Conservation (phyloP, 1,140 invertebrate genomes). For the Antheraea mylitta region DNA sequence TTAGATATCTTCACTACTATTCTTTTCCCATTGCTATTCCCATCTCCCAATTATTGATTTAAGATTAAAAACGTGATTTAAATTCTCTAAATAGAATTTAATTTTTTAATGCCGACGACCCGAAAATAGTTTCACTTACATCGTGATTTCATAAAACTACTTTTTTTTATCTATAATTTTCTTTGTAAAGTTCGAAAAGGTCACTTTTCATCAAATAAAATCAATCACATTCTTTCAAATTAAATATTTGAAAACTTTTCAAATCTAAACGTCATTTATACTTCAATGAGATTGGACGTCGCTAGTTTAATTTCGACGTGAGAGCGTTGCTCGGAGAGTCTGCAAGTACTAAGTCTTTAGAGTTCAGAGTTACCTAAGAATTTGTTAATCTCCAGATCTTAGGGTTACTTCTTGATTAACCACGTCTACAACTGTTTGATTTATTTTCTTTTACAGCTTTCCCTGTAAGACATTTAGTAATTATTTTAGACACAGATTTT, state of each 20-base stretch:
- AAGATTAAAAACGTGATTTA: no score
- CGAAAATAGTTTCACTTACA: no score
- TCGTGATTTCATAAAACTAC: no score
- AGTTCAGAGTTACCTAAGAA: slow-evolving; percentile 6
- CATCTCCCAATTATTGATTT: no score
- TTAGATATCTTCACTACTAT: no score
- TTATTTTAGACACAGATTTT: no score
- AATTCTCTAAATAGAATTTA: no score
- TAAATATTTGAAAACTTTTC: neutral
- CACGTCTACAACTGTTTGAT: neutral
- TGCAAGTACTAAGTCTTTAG: neutral
- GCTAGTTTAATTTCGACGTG: neutral
- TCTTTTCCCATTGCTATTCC: no score
- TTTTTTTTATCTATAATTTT: no score
- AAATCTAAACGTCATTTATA: neutral
- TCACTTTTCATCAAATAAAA: neutral
- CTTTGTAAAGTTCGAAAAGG: neutral
- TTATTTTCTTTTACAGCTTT: neutral
- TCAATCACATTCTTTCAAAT: neutral
- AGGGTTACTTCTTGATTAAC: neutral
- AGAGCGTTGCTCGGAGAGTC: neutral
- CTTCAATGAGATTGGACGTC: neutral
- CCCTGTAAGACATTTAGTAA: neutral
- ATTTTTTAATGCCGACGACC: no score
- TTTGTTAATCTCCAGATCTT: slow-evolving; percentile 13